Conservation (phyloP, 2,888 invertebrate genomes). For the Anagyrus pseudococci region DNA sequence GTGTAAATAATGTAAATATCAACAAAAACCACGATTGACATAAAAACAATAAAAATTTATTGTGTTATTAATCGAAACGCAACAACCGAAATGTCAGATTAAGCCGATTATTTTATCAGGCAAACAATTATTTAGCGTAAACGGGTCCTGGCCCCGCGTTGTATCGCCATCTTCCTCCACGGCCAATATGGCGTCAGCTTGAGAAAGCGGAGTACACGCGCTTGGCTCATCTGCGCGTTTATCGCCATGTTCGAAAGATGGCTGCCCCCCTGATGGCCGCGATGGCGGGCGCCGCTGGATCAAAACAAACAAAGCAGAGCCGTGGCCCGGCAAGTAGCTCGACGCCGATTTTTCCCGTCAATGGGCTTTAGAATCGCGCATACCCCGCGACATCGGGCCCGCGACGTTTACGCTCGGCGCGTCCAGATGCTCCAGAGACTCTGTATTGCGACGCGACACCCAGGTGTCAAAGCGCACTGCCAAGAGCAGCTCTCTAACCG, state of each 20-base stretch:
- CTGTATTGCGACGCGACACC: too few relatives aligned
- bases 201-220: too few relatives aligned
- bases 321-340: slow-evolving; percentile 11
- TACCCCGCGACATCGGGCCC: too few relatives aligned
- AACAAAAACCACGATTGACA: background rate
- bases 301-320: slow-evolving; percentile 60
- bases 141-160: background rate
- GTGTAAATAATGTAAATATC: background rate
- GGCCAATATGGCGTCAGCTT: slow-evolving; percentile 26
- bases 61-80: too few relatives aligned
- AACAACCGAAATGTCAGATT: background rate
- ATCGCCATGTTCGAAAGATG: slow-evolving; percentile 71
- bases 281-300: slow-evolving; percentile 45
- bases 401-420: background rate
- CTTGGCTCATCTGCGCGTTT: too few relatives aligned
- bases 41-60: background rate
- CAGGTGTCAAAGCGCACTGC: too few relatives aligned
- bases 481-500: too few relatives aligned
- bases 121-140: background rate
- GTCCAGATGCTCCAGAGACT: background rate
- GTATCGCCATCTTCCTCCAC: background rate
- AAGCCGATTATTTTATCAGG: too few relatives aligned
- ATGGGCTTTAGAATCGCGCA: too few relatives aligned
- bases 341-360: too few relatives aligned
- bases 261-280: slow-evolving; percentile 72